phyloP scores from a whole-genome alignment of 2,888 invertebrate genomes.

The Pachydiplax longipennis region DNA sequence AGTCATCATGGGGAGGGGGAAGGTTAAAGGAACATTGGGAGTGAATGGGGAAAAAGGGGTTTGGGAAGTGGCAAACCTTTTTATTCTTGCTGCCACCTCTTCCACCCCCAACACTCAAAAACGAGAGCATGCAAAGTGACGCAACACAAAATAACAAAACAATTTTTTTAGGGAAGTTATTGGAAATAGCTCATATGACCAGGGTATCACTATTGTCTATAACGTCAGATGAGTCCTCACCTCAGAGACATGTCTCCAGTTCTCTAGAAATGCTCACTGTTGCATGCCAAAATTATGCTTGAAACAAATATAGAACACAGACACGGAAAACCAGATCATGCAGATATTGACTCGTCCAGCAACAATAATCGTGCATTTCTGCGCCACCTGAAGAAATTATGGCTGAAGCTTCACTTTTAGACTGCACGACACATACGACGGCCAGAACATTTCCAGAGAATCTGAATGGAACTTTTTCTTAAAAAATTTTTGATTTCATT shows the following conservation, averaged over 20 bases:
- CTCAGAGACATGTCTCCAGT: slow-evolving; percentile 37
- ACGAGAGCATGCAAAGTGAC: slow-evolving; percentile 43
- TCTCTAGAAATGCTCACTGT: slow-evolving; percentile 45
- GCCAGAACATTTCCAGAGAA: slow-evolving; percentile 45
- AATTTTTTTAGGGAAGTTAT: slow-evolving; percentile 16
- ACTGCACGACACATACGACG: slow-evolving; percentile 36
- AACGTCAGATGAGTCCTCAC: slow-evolving; percentile 42
- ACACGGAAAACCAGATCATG: slow-evolving; percentile 45
- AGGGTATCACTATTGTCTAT: slow-evolving; percentile 35
- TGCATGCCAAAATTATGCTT: slow-evolving; percentile 41
- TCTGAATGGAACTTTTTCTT: slow-evolving; percentile 29
- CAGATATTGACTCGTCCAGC: slow-evolving; percentile 44
- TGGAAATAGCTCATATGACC: slow-evolving; percentile 44
- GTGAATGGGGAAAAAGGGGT: not conserved
- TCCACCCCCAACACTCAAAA: slow-evolving; percentile 38
- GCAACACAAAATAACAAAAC: slow-evolving; percentile 43
- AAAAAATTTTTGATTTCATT: not conserved
- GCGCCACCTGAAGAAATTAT: slow-evolving; percentile 37
- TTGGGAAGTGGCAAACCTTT: not conserved
- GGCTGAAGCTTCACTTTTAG: slow-evolving; percentile 41
- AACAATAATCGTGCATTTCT: slow-evolving; percentile 43
- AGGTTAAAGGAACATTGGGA: not conserved
- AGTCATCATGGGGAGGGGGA: not conserved
- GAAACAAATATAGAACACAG: slow-evolving; percentile 42
- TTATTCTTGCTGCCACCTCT: not conserved